These are phyloP conservation scores for Machimus atricapillus DNA, from an alignment of 2,888 invertebrate genomes.

Conservation along the genomic window DNA sequence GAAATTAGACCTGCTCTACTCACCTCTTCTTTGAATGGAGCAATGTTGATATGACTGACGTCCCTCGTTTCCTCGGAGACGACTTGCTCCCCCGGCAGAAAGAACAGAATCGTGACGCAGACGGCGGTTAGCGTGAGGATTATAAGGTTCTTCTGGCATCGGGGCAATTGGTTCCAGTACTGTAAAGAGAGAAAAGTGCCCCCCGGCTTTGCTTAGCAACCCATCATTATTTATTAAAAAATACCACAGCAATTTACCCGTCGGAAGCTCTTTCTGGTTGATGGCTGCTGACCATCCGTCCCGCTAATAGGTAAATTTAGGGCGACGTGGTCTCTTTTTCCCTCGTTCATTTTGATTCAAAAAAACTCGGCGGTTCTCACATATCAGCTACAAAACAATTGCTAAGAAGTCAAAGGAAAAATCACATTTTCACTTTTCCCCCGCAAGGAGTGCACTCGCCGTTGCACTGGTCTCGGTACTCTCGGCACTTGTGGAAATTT, in stretches of 20 bases:
- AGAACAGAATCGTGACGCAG: slow-evolving; percentile 68
- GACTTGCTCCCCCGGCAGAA: slow-evolving; percentile 64
- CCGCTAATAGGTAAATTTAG: slow-evolving; percentile 19
- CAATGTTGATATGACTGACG: slow-evolving; percentile 49
- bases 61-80: slow-evolving; percentile 34
- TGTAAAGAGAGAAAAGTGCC: slow-evolving; percentile 54
- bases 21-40: slow-evolving; percentile 50
- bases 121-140: slow-evolving; percentile 69
- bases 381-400: neutral
- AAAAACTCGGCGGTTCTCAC: neutral
- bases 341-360: neutral
- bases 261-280: neutral
- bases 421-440: neutral
- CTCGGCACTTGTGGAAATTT: neutral
- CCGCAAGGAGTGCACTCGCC: neutral
- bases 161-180: slow-evolving; percentile 87
- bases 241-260: slow-evolving; percentile 10
- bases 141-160: slow-evolving; percentile 80
- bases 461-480: neutral
- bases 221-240: neutral
- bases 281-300: neutral
- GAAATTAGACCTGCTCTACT: slow-evolving; percentile 42
- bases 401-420: neutral
- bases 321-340: slow-evolving; percentile 20
- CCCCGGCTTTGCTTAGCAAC: neutral